phyloP scores from a whole-genome alignment of 2,888 invertebrate species.

The Apamea monoglypha region DNA sequence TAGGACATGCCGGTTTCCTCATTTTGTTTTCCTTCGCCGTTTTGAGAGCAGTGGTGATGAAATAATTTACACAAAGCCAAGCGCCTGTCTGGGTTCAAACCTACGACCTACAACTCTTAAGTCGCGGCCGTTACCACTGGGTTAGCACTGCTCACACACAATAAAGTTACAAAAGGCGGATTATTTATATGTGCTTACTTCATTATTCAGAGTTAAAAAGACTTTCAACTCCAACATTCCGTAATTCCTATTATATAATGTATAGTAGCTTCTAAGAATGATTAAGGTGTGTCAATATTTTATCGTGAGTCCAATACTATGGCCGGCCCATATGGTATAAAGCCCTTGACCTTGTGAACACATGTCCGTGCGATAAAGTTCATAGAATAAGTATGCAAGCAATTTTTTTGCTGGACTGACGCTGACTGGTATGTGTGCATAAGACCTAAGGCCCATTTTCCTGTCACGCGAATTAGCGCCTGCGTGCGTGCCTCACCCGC shows the following conservation, averaged over 20 bases:
- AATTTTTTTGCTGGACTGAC: background rate
- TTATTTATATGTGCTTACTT: background rate
- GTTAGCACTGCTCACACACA: too few relatives aligned
- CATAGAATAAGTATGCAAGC: background rate
- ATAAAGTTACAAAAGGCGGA: too few relatives aligned
- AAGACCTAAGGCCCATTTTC: background rate
- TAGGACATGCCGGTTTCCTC: too few relatives aligned
- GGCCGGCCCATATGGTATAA: background rate
- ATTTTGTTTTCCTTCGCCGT: too few relatives aligned
- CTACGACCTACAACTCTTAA: too few relatives aligned
- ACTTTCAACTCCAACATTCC: background rate
- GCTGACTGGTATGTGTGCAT: too few relatives aligned
- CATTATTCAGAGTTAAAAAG: background rate
- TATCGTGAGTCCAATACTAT: background rate
- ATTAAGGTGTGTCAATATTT: background rate
- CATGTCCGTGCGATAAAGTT: background rate
- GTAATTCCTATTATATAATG: background rate
- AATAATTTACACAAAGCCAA: too few relatives aligned
- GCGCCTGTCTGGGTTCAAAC: too few relatives aligned
- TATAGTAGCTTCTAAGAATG: slow-evolving; percentile 4
- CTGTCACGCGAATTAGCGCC: background rate
- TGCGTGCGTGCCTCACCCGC: background rate
- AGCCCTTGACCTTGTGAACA: slow-evolving; percentile 11
- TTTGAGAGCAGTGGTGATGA: too few relatives aligned
- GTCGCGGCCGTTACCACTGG: too few relatives aligned